Evolutionary conservation across 2,113 vertebrate species (phyloP), one percentile per base, ranked within the genome.

Genomic region (Ovibos moschatus): DNA sequence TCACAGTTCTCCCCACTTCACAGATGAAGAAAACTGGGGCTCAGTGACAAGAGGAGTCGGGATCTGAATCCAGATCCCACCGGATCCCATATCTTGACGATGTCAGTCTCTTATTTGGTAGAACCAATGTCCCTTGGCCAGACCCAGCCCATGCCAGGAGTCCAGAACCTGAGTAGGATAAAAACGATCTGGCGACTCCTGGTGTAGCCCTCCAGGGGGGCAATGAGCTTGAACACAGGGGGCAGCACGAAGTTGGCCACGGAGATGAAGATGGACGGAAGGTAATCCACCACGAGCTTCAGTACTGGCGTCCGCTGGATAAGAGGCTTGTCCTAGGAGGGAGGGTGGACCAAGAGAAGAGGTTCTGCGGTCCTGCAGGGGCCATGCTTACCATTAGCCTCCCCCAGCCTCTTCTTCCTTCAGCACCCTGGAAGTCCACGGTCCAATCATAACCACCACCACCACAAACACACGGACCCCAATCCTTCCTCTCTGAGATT

Each of bases 231-330:
- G 96, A 99, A 99, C 93, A 99, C 89, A 3, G 98, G 74, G 0
- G 99, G 99, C 84, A 99, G 99, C 92, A 99, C 14, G 16, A 99
- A 99, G 98, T 99, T 99, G 93, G 98, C 99, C 1, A n/a, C 55
- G 0, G 99, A 99, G 98, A 99, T 99, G 97, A 99, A 99, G 12
- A 99, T 99, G 84, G 99, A 99, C 0, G 99, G 99, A 2, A 99
- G 98, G 92, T 99, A 99, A 88, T 99, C 94, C 30, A 99, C 98
- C 83, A 98, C 4, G 21, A 99, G 98, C 36, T 98, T 98, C 60
- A 99, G 57, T 47, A 99, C 45, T 1, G 84, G 96, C 1, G 19
- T 95, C 3, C 17, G 55, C 55, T 62, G 51, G 90, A 92, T n/a
- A 84, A 91, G 0, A 10, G 82, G 0, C 2, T 0, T 2, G 7